Evolutionary conservation across 2,113 vertebrate genomes (phyloP), one percentile per base, ranked within the genome.

Genomic region (Piaya cayana): DNA sequence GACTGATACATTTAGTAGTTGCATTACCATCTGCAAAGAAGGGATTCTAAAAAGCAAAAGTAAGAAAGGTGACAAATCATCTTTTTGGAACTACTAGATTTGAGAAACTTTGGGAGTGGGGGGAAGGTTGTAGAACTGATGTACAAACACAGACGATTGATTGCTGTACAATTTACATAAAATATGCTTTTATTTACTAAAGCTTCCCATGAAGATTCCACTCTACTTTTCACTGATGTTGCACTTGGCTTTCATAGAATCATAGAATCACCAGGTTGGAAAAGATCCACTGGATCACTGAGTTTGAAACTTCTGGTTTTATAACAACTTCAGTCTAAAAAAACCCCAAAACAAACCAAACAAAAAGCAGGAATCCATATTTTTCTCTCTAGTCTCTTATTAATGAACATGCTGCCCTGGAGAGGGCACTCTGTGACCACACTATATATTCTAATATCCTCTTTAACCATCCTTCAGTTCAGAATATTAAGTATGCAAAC

Each of bases 381-480:
- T 62, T 81, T 86, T 84, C 11, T 16, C 88, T 71, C 47, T 7
- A 64, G 3, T 32, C 17, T 68, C 39, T 85, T 74, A 93, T 37
- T 82, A 90, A 86, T 80, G 63, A 96, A 67, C 82, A 94, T 69
- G 79, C 71, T 96, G 88, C 63, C 95, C 96, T 96, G 94, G 95
- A 97, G 96, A 97, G 92, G 96, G 95, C 95, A 94, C 88, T 96
- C 88, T 94, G 75, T 80, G 82, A 90, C 92, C 92, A 93, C 29
- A 55, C 45, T 82, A 87, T 50, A 22, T 80, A 47, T 75, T 82
- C 37, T 3, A 12, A 12, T 3, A 10, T 25, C 22, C n/a, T 62
- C 39, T 50, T 42, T 83, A 90, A 62, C 30, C 45, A 81, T 29
- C 15, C 67, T 78, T 60, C 20, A 19, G n/a, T 91, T 87, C 49